phyloP scores from a whole-genome alignment of 2,113 vertebrate genomes.

The Micronisus gabar region DNA sequence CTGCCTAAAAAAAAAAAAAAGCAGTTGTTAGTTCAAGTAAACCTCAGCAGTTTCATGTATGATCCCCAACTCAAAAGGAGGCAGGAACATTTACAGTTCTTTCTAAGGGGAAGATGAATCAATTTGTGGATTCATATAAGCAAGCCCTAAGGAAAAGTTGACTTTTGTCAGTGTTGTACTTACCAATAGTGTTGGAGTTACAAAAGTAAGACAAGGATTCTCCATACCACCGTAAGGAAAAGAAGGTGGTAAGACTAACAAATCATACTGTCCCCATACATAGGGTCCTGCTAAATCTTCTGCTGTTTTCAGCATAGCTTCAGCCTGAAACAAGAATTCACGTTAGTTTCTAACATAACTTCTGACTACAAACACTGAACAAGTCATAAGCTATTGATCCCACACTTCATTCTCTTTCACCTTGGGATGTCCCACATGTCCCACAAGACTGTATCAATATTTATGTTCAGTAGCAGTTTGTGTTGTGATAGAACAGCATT shows the following conservation, averaged over 20 bases:
- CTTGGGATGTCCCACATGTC: neutral
- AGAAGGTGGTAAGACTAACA: slow-evolving; percentile 92
- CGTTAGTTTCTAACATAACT: neutral
- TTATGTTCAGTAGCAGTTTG: neutral
- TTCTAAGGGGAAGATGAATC: neutral
- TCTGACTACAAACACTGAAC: neutral
- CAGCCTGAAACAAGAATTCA: slow-evolving; percentile 78
- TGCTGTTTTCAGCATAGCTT: slow-evolving; percentile 90
- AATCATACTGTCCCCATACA: slow-evolving; percentile 94
- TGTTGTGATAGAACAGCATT: neutral
- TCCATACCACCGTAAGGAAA: slow-evolving; percentile 98
- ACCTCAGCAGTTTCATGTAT: neutral
- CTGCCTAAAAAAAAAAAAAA: slow-evolving; percentile 78
- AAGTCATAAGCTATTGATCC: neutral
- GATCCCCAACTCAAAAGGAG: neutral
- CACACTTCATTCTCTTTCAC: neutral
- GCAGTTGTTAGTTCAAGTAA: neutral
- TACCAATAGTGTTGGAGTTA: slow-evolving; percentile 93
- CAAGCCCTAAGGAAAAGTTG: neutral
- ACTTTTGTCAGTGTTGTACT: neutral
- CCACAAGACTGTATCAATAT: neutral
- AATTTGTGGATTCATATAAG: neutral
- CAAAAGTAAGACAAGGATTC: slow-evolving; percentile 96
- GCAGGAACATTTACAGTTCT: neutral
- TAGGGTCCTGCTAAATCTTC: slow-evolving; percentile 92